phyloP scores from a whole-genome alignment of 2,113 vertebrate genomes.

The Emydocephalus ijimae region DNA sequence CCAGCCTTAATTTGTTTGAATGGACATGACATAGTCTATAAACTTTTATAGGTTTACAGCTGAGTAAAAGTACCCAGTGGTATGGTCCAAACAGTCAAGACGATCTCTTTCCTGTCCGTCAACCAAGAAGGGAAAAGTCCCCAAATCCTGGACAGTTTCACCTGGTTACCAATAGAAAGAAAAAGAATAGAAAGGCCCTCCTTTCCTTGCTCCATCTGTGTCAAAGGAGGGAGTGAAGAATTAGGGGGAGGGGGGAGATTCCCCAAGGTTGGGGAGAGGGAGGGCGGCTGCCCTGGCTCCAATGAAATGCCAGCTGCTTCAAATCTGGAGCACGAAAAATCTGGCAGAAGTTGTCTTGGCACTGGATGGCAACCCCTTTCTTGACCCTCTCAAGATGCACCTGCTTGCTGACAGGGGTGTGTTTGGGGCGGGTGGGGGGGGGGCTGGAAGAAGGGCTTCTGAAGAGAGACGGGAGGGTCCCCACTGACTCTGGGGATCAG shows the following conservation, averaged over 20 bases:
- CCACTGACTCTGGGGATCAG: neutral
- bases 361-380: neutral
- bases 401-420: no score
- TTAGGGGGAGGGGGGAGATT: neutral
- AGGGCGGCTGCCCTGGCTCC: neutral
- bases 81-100: neutral
- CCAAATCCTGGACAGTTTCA: neutral
- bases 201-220: neutral
- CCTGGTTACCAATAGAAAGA: neutral
- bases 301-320: neutral
- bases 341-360: neutral
- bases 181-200: neutral
- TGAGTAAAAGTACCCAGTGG: neutral
- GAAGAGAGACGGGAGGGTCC: neutral
- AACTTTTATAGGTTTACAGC: neutral
- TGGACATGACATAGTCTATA: neutral
- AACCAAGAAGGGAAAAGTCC: neutral
- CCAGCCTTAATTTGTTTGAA: neutral
- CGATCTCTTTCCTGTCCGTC: neutral
- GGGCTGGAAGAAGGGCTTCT: neutral
- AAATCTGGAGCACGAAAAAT: neutral
- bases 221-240: neutral
- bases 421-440: no score
- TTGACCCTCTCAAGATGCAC: neutral
- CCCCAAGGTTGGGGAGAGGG: no score